These are phyloP conservation scores for Hydrolagus colliei DNA, from an alignment of 2,797 vertebrate genomes.

Conservation along the genomic window DNA sequence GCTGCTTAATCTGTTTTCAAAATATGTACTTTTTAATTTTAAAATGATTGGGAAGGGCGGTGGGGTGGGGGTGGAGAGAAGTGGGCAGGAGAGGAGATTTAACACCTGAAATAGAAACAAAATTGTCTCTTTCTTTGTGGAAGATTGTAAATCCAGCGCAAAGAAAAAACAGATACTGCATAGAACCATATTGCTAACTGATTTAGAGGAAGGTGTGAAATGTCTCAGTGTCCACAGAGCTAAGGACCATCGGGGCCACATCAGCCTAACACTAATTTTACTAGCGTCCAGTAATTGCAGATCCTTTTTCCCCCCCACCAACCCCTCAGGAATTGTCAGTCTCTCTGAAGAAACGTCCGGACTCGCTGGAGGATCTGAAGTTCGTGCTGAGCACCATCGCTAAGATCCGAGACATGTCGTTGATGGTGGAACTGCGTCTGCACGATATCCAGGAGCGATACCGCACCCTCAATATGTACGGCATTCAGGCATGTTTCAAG, in stretches of 20 bases:
- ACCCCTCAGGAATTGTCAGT: conserved; percentile 56
- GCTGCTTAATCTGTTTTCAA: background rate
- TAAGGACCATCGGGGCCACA: too few species aligned
- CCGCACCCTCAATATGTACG: conserved; percentile 73
- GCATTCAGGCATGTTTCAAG: conserved; percentile 58
- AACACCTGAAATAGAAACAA: too few species aligned
- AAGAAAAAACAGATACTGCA: too few species aligned
- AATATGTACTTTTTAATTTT: background rate
- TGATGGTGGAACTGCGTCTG: conserved; percentile 71
- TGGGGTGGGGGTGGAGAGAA: too few species aligned
- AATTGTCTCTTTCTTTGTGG: too few species aligned
- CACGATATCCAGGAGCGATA: conserved; percentile 77
- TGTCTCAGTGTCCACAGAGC: too few species aligned
- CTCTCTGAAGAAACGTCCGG: conserved; percentile 62
- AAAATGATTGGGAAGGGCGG: background rate
- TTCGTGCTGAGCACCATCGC: conserved; percentile 74
- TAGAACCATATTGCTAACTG: too few species aligned
- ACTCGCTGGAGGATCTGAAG: conserved; percentile 73
- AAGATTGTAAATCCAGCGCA: too few species aligned
- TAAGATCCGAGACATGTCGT: conserved; percentile 66
- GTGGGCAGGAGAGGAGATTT: too few species aligned
- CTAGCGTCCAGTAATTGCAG: background rate
- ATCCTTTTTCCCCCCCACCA: background rate
- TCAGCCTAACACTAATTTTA: background rate
- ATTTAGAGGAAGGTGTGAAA: too few species aligned